Evolutionary conservation across 2,113 vertebrate species (phyloP).

Genomic region (Pteronura brasiliensis): DNA sequence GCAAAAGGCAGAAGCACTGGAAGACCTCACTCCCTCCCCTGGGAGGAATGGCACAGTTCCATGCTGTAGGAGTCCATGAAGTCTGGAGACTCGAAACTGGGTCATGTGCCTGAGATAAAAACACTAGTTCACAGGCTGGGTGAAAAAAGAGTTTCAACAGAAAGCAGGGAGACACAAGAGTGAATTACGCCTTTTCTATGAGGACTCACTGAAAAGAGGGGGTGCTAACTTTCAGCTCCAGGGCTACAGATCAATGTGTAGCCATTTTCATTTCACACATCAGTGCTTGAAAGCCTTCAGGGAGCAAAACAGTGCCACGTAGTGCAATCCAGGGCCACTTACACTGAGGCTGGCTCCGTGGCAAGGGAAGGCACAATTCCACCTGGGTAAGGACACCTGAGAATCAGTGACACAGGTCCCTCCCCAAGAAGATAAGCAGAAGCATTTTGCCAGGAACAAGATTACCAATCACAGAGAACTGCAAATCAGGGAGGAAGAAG

Average conservation of each 20-base stretch:
- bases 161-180: background rate
- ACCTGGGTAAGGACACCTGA: background rate
- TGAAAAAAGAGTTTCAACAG: background rate
- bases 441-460: background rate
- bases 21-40: background rate
- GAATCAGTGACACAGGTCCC: too few relatives aligned
- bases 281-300: background rate
- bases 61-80: background rate
- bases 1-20: background rate
- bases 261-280: background rate
- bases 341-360: background rate
- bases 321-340: background rate
- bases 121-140: background rate
- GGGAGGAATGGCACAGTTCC: background rate
- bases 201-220: background rate
- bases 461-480: background rate
- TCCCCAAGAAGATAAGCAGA: background rate
- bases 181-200: background rate
- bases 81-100: background rate
- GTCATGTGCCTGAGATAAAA: background rate
- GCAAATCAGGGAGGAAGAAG: background rate
- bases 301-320: too few relatives aligned
- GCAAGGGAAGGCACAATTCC: background rate
- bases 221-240: background rate
- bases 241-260: background rate